Conservation (phyloP, 2,888 invertebrate genomes). For the Andrena minutula region DNA sequence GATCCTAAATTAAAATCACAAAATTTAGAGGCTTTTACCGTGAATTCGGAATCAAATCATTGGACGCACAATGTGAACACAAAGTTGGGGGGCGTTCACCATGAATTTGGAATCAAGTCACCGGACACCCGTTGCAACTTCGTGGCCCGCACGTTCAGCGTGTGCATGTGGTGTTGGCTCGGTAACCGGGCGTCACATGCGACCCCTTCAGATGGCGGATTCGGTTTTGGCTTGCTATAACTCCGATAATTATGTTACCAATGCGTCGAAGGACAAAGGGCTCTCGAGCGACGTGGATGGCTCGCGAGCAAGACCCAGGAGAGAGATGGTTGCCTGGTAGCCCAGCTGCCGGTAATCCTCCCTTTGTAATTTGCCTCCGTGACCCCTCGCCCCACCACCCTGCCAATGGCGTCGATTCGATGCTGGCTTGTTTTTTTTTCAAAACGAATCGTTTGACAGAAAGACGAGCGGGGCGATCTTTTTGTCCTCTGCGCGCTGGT, state of each 20-base stretch:
- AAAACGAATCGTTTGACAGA: neutral
- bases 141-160: neutral
- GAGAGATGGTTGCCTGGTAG: conserved; percentile 81
- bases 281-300: conserved; percentile 79
- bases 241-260: conserved; percentile 85
- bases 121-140: neutral
- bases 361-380: conserved; percentile 85
- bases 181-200: conserved; percentile 74
- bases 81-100: neutral
- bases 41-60: neutral
- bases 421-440: conserved; percentile 19
- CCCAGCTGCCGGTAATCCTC: conserved; percentile 85
- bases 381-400: conserved; percentile 76
- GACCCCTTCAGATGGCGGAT: conserved; percentile 76
- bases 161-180: conserved; percentile 48
- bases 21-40: neutral
- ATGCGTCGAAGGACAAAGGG: conserved; percentile 84
- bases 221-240: conserved; percentile 84
- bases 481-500: neutral
- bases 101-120: conserved; percentile 1
- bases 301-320: conserved; percentile 74
- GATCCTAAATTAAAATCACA: too few species aligned
- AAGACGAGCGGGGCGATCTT: neutral
- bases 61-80: neutral
- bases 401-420: conserved; percentile 79